Base-by-base conservation (phyloP, 2,888 invertebrate genomes). In the Ypsolopha scabrella region DNA sequence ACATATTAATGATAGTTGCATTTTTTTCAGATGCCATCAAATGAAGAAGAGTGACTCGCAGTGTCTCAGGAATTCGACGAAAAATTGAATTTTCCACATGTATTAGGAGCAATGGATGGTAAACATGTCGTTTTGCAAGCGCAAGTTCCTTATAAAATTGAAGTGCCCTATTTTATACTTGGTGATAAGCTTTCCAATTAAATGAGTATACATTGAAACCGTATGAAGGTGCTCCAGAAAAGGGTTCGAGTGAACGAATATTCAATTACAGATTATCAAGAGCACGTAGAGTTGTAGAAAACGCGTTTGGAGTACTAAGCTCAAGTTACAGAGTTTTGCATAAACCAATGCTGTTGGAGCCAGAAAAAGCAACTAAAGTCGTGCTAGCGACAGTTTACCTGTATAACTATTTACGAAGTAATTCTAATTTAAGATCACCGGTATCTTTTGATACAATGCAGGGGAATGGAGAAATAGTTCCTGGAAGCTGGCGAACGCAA, bases 51-150 rank as follows among this genome's bases (percentile, higher is more conserved):
- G 52, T 70, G 67, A 66, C 54, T 55, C 13, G 49, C 53, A 53
- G 46, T 65, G 14, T 56, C 63, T 43, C 14, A 61, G 14, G 37
- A 55, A 48, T 68, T 64, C 53, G 54, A 62, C 36, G 51, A 61
- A 44, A 54, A 56, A 45, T 70, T 68, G 69, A 58, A 67, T 50
- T 69, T 70, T 56, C 70, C 70, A 24, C 59, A 65, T 51, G 63
- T 60, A 49, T 41, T 63, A 37, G 68, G 63, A 35, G 62, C 69
- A 6, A 59, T 70, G 37, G 68, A 70, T 52, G 72, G 70, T 8
- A 72, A 74, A 55, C 70, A 60, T 44, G 48, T 59, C 10, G 35
- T 58, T 34, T 52, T 68, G 35, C 58, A 68, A 57, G 54, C 60
- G 45, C 62, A 64, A 58, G 60, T 67, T 46, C 61, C 62, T 33